Conservation (phyloP, 2,797 vertebrate genomes). For the Takifugu ocellatus region DNA sequence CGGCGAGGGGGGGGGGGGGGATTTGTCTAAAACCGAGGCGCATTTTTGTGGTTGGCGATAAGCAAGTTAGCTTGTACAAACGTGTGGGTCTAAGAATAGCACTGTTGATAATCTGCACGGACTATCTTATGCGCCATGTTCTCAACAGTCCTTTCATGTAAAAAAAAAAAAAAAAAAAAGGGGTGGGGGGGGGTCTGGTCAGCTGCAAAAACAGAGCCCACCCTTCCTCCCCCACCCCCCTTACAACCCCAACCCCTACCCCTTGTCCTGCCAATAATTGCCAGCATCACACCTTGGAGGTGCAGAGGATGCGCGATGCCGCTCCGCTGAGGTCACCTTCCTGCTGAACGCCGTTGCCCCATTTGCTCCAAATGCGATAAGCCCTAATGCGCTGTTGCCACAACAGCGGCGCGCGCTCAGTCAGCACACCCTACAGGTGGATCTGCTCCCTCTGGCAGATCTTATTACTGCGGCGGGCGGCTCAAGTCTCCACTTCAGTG, state of each 20-base stretch:
- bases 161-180: no score
- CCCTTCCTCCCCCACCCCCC: constrained; percentile 19
- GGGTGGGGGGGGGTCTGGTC: constrained; percentile 66
- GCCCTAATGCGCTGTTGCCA: constrained; percentile 54
- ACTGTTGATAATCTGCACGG: constrained; percentile 67
- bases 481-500: constrained; percentile 47
- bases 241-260: constrained; percentile 3
- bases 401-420: constrained; percentile 51
- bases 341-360: constrained; percentile 58
- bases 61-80: constrained; percentile 42
- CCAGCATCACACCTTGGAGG: constrained; percentile 68
- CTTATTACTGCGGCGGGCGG: constrained; percentile 54
- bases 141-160: constrained; percentile 70
- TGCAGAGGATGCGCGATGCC: constrained; percentile 38
- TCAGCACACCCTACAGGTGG: constrained; percentile 73
- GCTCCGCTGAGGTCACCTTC: constrained; percentile 69
- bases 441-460: constrained; percentile 65
- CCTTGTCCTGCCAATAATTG: constrained; percentile 67
- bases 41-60: constrained; percentile 61
- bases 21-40: constrained; percentile 46
- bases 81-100: constrained; percentile 67
- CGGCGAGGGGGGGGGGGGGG: constrained; percentile 43
- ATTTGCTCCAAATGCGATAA: constrained; percentile 58
- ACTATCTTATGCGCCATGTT: constrained; percentile 55
- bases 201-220: constrained; percentile 77